Evolutionary conservation across 2,797 vertebrate genomes (phyloP).

Genomic region (Coregonus sp.): DNA sequence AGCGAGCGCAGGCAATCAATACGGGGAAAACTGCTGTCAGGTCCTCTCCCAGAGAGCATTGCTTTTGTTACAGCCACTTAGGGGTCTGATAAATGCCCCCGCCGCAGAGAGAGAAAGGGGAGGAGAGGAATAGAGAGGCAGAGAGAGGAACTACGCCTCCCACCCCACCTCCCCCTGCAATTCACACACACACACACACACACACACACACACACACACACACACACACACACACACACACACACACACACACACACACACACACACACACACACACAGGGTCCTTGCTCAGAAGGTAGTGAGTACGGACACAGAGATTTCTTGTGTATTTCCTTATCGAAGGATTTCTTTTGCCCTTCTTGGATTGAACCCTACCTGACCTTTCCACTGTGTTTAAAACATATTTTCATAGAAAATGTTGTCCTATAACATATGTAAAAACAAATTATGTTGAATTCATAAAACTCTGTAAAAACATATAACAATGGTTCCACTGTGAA

Average conservation of each 20-base stretch:
- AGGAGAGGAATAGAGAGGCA: constrained; percentile 21
- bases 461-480: too few relatives aligned
- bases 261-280: background rate
- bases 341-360: background rate
- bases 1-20: constrained; percentile 78
- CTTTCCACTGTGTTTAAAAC: background rate
- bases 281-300: background rate
- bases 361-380: too few relatives aligned
- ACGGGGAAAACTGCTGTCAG: constrained; percentile 81
- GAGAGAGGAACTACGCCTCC: background rate
- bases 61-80: constrained; percentile 83
- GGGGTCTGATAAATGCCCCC: constrained; percentile 80
- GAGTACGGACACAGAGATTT: background rate
- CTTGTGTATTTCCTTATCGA: background rate
- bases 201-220: constrained; percentile 4
- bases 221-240: constrained; percentile 2
- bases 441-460: too few relatives aligned
- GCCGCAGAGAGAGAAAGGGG: constrained; percentile 25
- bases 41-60: constrained; percentile 80
- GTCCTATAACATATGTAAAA: background rate
- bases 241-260: constrained; percentile 8
- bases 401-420: background rate
- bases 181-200: background rate
- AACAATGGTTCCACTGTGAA: too few relatives aligned
- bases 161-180: background rate